Conservation (phyloP, 2,888 invertebrate species). For the Limnephilus rhombicus region DNA sequence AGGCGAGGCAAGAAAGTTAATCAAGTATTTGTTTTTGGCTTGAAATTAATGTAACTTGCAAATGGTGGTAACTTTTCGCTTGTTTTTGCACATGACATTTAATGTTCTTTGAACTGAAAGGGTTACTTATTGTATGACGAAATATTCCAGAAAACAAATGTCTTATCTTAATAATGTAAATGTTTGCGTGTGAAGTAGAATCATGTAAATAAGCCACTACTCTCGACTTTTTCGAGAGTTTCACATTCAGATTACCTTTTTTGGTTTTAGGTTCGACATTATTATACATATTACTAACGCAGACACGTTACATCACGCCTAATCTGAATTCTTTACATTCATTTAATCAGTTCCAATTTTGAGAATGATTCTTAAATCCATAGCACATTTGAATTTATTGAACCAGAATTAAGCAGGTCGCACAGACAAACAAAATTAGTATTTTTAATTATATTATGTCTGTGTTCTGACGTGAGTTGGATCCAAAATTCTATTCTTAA, state of each 20-base stretch:
- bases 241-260: not conserved
- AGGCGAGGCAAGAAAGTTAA: not conserved
- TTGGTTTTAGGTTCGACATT: too few relatives aligned
- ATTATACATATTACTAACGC: too few relatives aligned
- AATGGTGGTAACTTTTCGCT: not conserved
- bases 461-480: not conserved
- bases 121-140: not conserved
- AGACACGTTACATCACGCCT: too few relatives aligned
- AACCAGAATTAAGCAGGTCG: too few relatives aligned
- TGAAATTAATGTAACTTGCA: not conserved
- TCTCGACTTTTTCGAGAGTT: not conserved
- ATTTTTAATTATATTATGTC: not conserved
- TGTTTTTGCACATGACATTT: not conserved
- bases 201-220: too few relatives aligned
- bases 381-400: too few relatives aligned
- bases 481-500: not conserved
- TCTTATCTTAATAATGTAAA: not conserved
- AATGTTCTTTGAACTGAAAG: not conserved
- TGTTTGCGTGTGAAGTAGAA: not conserved
- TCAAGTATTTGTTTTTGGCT: not conserved
- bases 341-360: too few relatives aligned
- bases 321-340: too few relatives aligned
- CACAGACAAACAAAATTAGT: too few relatives aligned
- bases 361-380: too few relatives aligned
- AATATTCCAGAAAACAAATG: not conserved